Evolutionary conservation across 2,113 vertebrate genomes (phyloP), one percentile per base, ranked within the genome.

Genomic region (Petaurus breviceps): DNA sequence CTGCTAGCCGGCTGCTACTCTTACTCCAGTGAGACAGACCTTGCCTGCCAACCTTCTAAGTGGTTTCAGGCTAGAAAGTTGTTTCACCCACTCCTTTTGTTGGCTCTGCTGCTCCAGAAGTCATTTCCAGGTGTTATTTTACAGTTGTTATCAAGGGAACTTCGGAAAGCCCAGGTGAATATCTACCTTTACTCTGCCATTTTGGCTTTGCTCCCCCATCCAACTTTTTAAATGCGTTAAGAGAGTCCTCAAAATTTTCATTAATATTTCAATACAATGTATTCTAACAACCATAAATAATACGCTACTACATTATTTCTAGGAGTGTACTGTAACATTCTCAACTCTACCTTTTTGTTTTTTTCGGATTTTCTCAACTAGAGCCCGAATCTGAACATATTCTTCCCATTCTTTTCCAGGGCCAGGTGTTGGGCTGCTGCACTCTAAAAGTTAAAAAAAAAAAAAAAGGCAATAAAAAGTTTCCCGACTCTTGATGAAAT

Each of bases 361-460:
- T 98, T 99, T 99, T 77, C 99, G 98, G 96, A 99, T 99, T 98
- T 99, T 99, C 97, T 99, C 99, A 90, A 99, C 99, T 68, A 99
- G 98, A 0, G 98, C 98, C 94, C 99, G 99, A 96, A 99, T 99
- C 98, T 99, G 99, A 11, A 99, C 95, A 26, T 99, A 99, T 95
- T 99, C 99, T 95, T 99, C 99, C 99, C 99, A 99, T 95, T 99
- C 99, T 90, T 99, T 99, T 49, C 99, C 99, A 92, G 99, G 99
- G 96, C 99, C 98, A 0, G 99, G 99, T 0, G 99, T 98, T 92
- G 99, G 98, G 95, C 99, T 99, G 98, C 99, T 99, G 98, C 99
- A 99, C 95, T 99, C 99, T 99, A 96, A 4, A 98, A 98, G 2
- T 90, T 96, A 97, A 93, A 0, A 2, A 7, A 92, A 50, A 0